A percentile compares a stretch with the other conserved stretches of the same genome.
These are phyloP conservation scores for Montipora capitata DNA, from an alignment of 92 coral and sea anemone genomes.

Conservation along the genomic window DNA sequence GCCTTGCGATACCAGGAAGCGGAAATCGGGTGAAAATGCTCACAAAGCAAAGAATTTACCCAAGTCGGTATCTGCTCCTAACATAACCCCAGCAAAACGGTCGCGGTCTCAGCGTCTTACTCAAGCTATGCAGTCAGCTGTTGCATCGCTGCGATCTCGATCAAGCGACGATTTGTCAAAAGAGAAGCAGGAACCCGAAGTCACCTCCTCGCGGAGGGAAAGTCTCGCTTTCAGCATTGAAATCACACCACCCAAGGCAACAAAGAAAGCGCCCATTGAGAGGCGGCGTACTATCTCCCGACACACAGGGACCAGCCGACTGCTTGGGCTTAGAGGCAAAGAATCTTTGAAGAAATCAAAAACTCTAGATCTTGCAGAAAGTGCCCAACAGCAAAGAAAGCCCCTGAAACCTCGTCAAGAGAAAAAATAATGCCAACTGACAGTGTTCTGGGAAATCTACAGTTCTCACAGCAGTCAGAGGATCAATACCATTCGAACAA, in stretches of 20 bases:
- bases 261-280: conserved; percentile 51
- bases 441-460: not conserved
- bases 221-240: conserved; percentile 90
- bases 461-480: not conserved
- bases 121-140: conserved; percentile 71
- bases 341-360: conserved; percentile 63
- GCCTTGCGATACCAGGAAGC: conserved; percentile 63
- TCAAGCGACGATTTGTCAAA: conserved; percentile 77
- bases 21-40: conserved; percentile 68
- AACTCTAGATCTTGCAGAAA: conserved; percentile 42
- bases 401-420: conserved; percentile 74
- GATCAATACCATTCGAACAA: no score
- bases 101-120: conserved; percentile 75
- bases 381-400: conserved; percentile 47
- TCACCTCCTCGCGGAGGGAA: conserved; percentile 60
- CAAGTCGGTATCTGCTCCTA: conserved; percentile 82
- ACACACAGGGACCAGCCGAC: conserved; percentile 78
- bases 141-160: conserved; percentile 84
- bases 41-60: conserved; percentile 42
- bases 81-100: conserved; percentile 68
- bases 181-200: conserved; percentile 24
- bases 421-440: conserved; percentile 45
- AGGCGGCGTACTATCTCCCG: conserved; percentile 87
- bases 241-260: conserved; percentile 82
- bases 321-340: conserved; percentile 67